Percentiles rank a stretch among this genome's conserved stretches.
phyloP scores from a whole-genome alignment of 2,113 vertebrate species.

The Neolamprologus kungweensis region DNA sequence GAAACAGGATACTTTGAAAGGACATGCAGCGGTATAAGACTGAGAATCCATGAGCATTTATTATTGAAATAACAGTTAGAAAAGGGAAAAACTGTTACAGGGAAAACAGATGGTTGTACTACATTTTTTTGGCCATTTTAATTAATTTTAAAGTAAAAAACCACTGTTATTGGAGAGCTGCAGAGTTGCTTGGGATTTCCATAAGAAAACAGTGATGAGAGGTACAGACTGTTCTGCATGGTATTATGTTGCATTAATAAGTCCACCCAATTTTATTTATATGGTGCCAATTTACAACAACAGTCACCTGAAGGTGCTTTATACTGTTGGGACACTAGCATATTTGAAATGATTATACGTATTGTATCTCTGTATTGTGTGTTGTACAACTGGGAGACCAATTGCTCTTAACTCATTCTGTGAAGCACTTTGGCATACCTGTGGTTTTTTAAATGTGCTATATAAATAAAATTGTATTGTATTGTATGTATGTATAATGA shows the following conservation, averaged over 20 bases:
- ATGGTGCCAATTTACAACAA: not conserved
- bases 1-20: not conserved
- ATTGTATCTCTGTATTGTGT: not conserved
- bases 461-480: too few species aligned
- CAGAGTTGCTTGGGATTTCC: not conserved
- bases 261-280: not conserved
- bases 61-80: not conserved
- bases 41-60: not conserved
- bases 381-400: not conserved
- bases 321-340: not conserved
- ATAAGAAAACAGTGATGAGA: not conserved
- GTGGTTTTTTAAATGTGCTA: too few species aligned
- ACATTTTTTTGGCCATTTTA: not conserved
- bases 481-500: not conserved
- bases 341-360: not conserved
- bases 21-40: not conserved
- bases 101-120: not conserved
- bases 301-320: not conserved
- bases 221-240: not conserved
- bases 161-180: not conserved
- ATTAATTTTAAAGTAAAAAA: not conserved
- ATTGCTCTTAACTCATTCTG: too few species aligned
- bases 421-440: too few species aligned
- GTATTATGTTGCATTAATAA: not conserved
- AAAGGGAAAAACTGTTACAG: not conserved